Evolutionary conservation across 1,140 invertebrate genomes (phyloP), one percentile per base, ranked within the genome.

Genomic region (Aphis craccivora): DNA sequence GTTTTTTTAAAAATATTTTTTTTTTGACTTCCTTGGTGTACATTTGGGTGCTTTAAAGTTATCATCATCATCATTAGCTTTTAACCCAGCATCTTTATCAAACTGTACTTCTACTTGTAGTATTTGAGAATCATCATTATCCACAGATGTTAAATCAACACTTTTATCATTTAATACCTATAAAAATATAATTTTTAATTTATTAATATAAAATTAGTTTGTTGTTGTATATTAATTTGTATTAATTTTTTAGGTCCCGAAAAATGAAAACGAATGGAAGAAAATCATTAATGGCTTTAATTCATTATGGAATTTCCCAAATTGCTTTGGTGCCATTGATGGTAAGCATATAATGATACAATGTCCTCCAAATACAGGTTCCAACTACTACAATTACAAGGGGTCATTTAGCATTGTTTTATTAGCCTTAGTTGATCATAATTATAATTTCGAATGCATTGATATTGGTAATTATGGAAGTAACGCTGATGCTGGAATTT

Each of bases 381-480:
- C 95, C 20, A 67, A 94, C 25, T 96, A 94, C 94, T 95, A 94
- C 90, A 96, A 96, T 94, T 95, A 96, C 90, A 96, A 96, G 94
- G 87, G 94, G 2, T 95, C 94, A 94, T 96, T 95, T 94, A 95
- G 95, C 48, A 95, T 96, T 83, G 95, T 55, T 55, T 96, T 67
- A 94, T 96, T 87, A 48, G 84, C 84, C 1, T 11, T 93, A 43
- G 51, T 83, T 60, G 93, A 94, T 40, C 87, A 92, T 40, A 90
- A 88, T 55, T 94, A 93, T 53, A 94, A 55, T n/a, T 94, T 93
- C 51, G 37, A n/a, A 55, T 93, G 40, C 51, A 87, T 93, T 37
- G 93, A 94, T 43, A 55, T 93, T 37, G 93, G 94, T 25, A 81
- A 43, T 22, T 93, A 91, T 91, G 93, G 93, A 84, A 94, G 93